Evolutionary conservation across 2,888 invertebrate species (phyloP).

Genomic region (Cepaea hortensis): DNA sequence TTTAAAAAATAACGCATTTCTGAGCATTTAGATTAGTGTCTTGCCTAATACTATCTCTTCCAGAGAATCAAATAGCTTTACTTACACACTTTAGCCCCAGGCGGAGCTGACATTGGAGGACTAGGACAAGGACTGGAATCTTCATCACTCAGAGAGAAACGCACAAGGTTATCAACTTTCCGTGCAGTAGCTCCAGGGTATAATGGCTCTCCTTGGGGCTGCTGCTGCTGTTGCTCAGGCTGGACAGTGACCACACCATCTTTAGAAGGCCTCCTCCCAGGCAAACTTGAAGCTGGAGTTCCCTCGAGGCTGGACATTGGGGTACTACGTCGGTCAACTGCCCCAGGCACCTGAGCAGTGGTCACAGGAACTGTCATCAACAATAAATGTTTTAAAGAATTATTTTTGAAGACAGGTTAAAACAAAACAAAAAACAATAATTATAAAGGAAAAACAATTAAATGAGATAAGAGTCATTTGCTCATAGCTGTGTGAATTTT

Average conservation of each 20-base stretch:
- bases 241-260: constrained; percentile 2
- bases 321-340: constrained; percentile 24
- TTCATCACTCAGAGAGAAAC: constrained; percentile 66
- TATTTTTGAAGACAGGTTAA: neutral
- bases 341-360: constrained; percentile 38
- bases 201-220: neutral
- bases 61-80: constrained; percentile 28
- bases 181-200: neutral
- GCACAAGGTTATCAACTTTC: constrained; percentile 33
- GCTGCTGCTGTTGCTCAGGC: constrained; percentile 12
- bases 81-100: constrained; percentile 73
- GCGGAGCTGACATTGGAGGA: constrained; percentile 65
- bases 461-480: no score
- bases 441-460: neutral
- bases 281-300: constrained; percentile 44
- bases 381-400: neutral
- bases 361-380: constrained; percentile 39
- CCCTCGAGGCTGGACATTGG: constrained; percentile 32
- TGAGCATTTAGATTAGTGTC: no score
- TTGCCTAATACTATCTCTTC: no score
- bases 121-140: constrained; percentile 71
- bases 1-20: no score
- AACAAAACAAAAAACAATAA: neutral
- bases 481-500: no score
- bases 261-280: constrained; percentile 45